phyloP scores from a whole-genome alignment of 2,113 vertebrate species.

The Cepphus grylle region DNA sequence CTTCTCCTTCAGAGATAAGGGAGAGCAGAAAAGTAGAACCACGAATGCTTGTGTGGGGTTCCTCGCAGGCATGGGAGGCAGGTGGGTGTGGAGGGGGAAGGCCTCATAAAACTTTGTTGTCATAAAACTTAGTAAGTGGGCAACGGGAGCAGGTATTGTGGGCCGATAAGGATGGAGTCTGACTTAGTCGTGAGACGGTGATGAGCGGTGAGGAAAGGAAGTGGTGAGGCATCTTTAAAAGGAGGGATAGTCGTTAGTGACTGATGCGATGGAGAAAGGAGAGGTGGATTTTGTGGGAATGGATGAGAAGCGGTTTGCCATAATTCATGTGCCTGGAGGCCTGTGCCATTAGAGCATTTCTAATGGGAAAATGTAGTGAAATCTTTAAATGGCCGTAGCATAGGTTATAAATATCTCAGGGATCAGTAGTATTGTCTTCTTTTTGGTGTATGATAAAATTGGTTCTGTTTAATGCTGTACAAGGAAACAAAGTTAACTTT shows the following conservation, averaged over 20 bases:
- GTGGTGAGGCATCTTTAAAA: neutral
- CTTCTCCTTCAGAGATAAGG: neutral
- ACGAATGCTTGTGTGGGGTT: neutral
- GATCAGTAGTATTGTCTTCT: neutral
- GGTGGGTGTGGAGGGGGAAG: neutral
- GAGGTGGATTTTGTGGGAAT: neutral
- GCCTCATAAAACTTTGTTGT: neutral
- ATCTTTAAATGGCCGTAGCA: neutral
- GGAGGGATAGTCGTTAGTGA: rapidly evolving
- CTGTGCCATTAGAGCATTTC: neutral
- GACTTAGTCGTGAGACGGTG: neutral
- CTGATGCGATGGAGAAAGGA: neutral
- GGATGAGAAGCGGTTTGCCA: neutral
- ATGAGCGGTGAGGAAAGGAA: neutral
- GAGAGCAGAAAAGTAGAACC: neutral
- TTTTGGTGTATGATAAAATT: neutral
- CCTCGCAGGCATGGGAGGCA: rapidly evolving
- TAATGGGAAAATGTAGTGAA: neutral
- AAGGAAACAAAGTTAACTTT: neutral
- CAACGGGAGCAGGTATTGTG: neutral
- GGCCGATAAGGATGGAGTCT: neutral
- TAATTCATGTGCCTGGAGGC: neutral
- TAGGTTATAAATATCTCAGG: neutral
- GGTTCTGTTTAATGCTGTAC: neutral
- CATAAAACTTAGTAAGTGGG: neutral